Evolutionary conservation across 2,888 invertebrate species (phyloP).

Genomic region (Latrodectus hesperus): DNA sequence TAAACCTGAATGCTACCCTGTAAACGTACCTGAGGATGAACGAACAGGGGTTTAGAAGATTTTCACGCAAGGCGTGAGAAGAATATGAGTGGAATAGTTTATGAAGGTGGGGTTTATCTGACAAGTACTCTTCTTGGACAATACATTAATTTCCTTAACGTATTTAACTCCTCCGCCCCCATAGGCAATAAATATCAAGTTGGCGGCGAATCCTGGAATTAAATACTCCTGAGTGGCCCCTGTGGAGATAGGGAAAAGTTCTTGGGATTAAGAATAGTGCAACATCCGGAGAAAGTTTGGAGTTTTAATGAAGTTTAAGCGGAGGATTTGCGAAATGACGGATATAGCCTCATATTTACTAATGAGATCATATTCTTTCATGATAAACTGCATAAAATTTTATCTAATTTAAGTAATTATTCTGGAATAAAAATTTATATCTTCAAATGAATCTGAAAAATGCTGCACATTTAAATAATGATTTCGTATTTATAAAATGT

Average conservation of each 20-base stretch:
- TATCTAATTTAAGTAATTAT: no score
- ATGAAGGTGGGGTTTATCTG: conserved; percentile 21
- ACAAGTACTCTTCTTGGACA: conserved; percentile 32
- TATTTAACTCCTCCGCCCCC: conserved; percentile 6
- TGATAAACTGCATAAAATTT: no score
- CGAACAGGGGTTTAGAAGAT: conserved; percentile 33
- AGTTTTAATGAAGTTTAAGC: conserved; percentile 22
- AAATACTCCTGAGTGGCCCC: not conserved
- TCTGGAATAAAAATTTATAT: no score
- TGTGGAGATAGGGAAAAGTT: not conserved
- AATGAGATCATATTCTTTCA: no score
- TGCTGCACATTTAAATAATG: no score
- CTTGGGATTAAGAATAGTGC: conserved; percentile 12
- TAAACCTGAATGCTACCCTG: conserved; percentile 13
- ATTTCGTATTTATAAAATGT: no score
- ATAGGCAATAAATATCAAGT: conserved; percentile 36
- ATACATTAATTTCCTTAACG: conserved; percentile 57
- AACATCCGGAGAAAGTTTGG: conserved; percentile 20
- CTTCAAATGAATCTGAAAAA: no score
- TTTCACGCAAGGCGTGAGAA: conserved; percentile 24
- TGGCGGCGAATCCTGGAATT: conserved; percentile 2
- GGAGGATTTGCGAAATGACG: conserved; percentile 30
- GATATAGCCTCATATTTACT: not conserved
- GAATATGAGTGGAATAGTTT: conserved; percentile 50
- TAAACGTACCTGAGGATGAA: conserved; percentile 18